Conservation (phyloP, 2,888 invertebrate species). For the Agrochola lota region DNA sequence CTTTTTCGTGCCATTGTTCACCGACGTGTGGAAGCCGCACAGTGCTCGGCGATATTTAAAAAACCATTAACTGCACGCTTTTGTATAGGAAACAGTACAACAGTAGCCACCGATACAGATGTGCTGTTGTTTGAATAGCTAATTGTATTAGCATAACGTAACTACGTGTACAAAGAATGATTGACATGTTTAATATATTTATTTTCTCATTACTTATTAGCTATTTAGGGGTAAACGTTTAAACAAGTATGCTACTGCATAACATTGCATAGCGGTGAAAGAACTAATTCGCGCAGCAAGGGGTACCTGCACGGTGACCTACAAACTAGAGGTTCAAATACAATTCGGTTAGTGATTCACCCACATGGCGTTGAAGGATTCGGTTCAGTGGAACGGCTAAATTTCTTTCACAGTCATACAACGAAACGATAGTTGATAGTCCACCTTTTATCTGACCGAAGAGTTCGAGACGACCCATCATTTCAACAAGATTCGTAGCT, state of each 20-base stretch:
- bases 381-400: neutral
- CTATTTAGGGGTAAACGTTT: neutral
- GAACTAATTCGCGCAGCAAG: neutral
- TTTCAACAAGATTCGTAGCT: neutral
- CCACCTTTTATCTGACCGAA: neutral
- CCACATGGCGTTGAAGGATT: neutral
- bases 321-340: constrained; percentile 10
- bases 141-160: constrained; percentile 55
- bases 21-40: constrained; percentile 88
- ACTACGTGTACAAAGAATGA: constrained; percentile 36
- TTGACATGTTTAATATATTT: constrained; percentile 42
- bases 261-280: neutral
- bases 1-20: constrained; percentile 87
- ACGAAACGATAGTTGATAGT: neutral
- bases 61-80: constrained; percentile 90
- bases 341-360: neutral
- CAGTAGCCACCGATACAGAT: constrained; percentile 68
- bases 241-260: neutral
- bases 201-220: constrained; percentile 31
- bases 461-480: neutral
- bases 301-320: neutral
- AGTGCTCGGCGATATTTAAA: constrained; percentile 88
- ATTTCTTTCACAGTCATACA: neutral
- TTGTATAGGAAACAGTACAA: constrained; percentile 77
- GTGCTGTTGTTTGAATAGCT: constrained; percentile 66